These are phyloP conservation scores for Resseliella maxima DNA, from an alignment of 2,888 invertebrate species.

Conservation along the genomic window DNA sequence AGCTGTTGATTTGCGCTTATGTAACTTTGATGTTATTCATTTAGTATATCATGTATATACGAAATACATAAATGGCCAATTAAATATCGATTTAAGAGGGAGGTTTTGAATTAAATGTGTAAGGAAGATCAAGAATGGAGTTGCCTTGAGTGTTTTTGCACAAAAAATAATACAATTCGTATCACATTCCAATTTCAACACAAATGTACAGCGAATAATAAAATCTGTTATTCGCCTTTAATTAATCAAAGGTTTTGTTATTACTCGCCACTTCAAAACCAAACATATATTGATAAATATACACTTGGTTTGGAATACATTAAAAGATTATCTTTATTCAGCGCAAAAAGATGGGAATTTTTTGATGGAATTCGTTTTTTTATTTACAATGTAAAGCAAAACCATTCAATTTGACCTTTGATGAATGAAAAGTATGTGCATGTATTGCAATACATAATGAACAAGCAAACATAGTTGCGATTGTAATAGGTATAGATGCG, in stretches of 20 bases:
- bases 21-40: background rate
- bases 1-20: background rate
- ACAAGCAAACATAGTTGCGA: slow-evolving; percentile 15
- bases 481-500: background rate
- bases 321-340: too few relatives aligned
- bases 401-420: too few relatives aligned
- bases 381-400: too few relatives aligned
- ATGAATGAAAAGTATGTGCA: background rate
- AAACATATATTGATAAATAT: too few relatives aligned
- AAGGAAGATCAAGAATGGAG: background rate
- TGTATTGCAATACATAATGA: background rate
- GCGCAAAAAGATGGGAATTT: too few relatives aligned
- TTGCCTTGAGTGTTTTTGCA: background rate
- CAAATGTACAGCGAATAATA: background rate
- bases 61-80: slow-evolving; percentile 17
- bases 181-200: background rate
- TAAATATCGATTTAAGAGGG: background rate
- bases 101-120: background rate
- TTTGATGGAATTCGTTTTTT: too few relatives aligned
- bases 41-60: background rate
- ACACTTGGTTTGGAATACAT: background rate
- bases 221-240: slow-evolving; percentile 35
- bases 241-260: slow-evolving; percentile 45
- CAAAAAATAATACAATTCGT: background rate
- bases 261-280: background rate